Evolutionary conservation across 2,888 invertebrate species (phyloP), one percentile per base, ranked within the genome.

Genomic region (Phoenoteleia sp.): DNA sequence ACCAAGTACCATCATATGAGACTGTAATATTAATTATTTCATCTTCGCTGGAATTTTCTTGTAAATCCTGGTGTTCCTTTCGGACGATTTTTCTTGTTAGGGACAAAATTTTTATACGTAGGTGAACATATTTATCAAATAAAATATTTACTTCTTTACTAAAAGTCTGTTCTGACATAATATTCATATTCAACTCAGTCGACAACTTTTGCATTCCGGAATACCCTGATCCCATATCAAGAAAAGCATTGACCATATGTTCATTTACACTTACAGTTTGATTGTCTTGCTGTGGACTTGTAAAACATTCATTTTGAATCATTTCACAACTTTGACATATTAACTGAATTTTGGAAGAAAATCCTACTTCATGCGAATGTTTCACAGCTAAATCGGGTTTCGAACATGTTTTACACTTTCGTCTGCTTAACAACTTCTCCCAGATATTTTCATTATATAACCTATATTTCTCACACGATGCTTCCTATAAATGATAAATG

Each of bases 1-100:
- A n/a, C n/a, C n/a, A 76, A 1, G 76, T 49, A 7, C 67, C 67
- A 19, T 76, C 76, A 27, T 45, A 64, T 9, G 64, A 64, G 1
- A 71, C 71, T 56, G 17, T 5, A 23, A 71, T 47, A 33, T 71
- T 29, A 58, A 58, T 58, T 42, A 58, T 58, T 42, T 58, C 71
- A 45, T 27, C 23, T 45, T 54, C 9, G 27, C 4, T 13, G 0
- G 17, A 62, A 25, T 54, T 54, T 54, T 27, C 7, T 11, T 54
- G 3, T 54, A 15, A 39, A 39, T 60, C 27, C 23, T 56, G 29
- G n/a, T 39, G 23, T 13, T 39, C 67, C 52, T 58, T 56, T 29
- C 58, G 56, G 2, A 71, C 71, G 29, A 71, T 58, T 42, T 58
- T 47, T 71, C 58, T 3, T 21, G 58, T 58, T 47, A 45, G 21